Conservation (phyloP, 2,113 vertebrate genomes). For the Paraplagusia blochii region DNA sequence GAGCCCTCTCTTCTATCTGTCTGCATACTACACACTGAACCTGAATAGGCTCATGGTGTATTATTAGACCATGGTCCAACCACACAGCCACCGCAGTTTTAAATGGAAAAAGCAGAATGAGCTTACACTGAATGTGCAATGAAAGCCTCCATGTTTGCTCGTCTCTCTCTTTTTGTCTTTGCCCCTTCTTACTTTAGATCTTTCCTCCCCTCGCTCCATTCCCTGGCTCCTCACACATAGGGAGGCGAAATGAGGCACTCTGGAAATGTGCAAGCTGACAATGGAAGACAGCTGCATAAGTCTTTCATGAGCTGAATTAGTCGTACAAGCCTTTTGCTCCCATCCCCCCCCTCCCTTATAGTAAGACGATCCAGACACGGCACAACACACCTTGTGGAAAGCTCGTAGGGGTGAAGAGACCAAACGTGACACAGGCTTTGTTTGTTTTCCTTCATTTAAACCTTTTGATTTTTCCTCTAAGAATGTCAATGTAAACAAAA, state of each 20-base stretch:
- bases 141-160: slow-evolving; percentile 50
- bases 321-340: slow-evolving; percentile 65
- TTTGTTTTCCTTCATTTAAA: slow-evolving; percentile 61
- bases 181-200: slow-evolving; percentile 35
- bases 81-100: slow-evolving; percentile 48
- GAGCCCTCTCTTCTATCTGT: slow-evolving; percentile 50
- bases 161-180: slow-evolving; percentile 25
- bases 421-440: slow-evolving; percentile 66
- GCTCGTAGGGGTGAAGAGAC: slow-evolving; percentile 49
- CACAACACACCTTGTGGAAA: slow-evolving; percentile 62
- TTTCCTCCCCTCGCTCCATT: slow-evolving; percentile 44
- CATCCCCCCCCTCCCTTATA: slow-evolving; percentile 60
- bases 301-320: slow-evolving; percentile 81
- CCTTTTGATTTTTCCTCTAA: not conserved
- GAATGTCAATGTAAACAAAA: too few species aligned
- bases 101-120: slow-evolving; percentile 42
- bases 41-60: slow-evolving; percentile 59
- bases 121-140: slow-evolving; percentile 33
- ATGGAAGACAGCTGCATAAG: slow-evolving; percentile 79
- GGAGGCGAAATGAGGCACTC: slow-evolving; percentile 75
- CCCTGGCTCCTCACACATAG: slow-evolving; percentile 66
- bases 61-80: slow-evolving; percentile 66
- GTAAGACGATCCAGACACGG: slow-evolving; percentile 62
- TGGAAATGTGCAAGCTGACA: slow-evolving; percentile 78
- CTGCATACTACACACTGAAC: slow-evolving; percentile 40